Conservation (phyloP, 2,797 vertebrate species). For the Chromobotia macracanthus region DNA sequence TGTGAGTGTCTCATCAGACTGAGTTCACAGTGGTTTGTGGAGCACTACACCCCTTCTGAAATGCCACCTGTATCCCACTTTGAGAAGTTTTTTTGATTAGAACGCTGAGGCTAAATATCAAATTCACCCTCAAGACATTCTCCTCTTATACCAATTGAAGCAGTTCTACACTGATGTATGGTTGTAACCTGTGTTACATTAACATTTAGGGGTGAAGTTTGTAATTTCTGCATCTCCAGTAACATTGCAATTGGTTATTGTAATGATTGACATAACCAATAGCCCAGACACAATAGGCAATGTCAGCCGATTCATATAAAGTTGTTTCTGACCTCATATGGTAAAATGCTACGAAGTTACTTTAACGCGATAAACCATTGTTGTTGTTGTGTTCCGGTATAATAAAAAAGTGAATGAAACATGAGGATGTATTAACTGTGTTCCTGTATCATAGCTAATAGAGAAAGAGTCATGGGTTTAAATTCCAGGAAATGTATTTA, state of each 20-base stretch:
- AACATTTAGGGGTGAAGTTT: background rate
- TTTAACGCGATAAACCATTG: no score
- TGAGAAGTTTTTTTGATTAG: background rate
- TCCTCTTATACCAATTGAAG: background rate
- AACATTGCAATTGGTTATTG: background rate
- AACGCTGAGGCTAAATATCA: background rate
- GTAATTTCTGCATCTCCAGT: background rate
- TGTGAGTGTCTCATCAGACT: background rate
- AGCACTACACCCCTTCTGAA: background rate
- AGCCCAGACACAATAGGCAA: background rate
- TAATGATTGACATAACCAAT: background rate
- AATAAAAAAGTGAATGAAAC: no score
- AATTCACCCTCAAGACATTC: background rate
- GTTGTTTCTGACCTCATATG: background rate
- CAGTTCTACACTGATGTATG: background rate
- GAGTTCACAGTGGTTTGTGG: background rate
- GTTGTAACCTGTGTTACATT: background rate
- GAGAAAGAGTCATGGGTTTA: no score
- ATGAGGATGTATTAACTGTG: no score
- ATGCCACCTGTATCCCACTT: background rate
- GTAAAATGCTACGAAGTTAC: no score
- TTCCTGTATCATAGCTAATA: no score
- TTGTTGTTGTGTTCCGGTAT: no score
- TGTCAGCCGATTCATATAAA: background rate
- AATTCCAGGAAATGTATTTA: no score